Base-by-base conservation (phyloP, 2,888 invertebrate genomes). In the Busseola fusca region DNA sequence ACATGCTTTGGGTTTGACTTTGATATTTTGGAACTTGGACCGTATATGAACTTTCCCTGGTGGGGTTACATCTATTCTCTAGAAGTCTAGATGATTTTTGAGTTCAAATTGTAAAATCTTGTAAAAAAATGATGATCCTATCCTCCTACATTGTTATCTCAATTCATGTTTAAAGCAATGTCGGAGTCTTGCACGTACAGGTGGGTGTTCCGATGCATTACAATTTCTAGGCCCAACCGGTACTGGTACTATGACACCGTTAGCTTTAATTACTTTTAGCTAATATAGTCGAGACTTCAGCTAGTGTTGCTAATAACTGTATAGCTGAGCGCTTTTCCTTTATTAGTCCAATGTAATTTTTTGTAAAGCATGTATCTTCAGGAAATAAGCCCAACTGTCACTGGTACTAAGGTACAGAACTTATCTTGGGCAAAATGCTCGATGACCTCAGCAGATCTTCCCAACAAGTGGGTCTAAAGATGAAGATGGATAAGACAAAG, bases 181-280 rank as follows among this genome's bases (percentile, higher is more conserved):
- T 9, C 1, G 21, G 27, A 21, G 21, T 27, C 9, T 21, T 21
- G 7, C 14, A 18, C 6, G 27, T 21, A 37, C 48, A 79, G 74
- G 60, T 74, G 48, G 50, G 37, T 30, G 50, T 54, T 10, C 52
- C 14, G 62, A 45, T 45, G 50, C 30, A 40, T 30, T 48, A 34
- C 45, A 57, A 74, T 59, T 54, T 74, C 80, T 52, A 21, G 18
- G 30, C 27, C 18, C 34, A 63, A 45, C 57, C 52, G 45, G 63
- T 63, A 60, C 63, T 1, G 73, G 48, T 54, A 63, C 57, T 66
- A 65, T 30, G 30, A 52, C n/a, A 54, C 45, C 75, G 66, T 80
- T 76, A 80, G 60, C 75, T 65, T 74, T 74, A 74, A 76, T 76
- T 80, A 74, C 40, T 65, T 76, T 62, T 21, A 58, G 57, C 66